Evolutionary conservation across 2,888 invertebrate genomes (phyloP), one percentile per base, ranked within the genome.

Genomic region (Meteorus colon): DNA sequence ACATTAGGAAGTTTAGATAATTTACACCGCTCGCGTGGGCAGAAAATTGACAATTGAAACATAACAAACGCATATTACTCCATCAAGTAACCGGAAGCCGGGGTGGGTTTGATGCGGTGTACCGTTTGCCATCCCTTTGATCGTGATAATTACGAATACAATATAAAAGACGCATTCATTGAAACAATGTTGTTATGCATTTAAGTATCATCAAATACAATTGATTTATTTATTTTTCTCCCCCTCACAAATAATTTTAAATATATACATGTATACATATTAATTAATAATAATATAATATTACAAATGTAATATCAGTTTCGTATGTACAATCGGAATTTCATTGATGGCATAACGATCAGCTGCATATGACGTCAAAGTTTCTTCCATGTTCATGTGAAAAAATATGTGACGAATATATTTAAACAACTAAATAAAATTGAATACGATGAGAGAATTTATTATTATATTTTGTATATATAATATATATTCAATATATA

Each of bases 41-140:
- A 82, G 82, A 77, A 68, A 80, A 81, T 55, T 81, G 85, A 80
- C 85, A 88, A 87, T 88, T 87, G 86, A 84, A 88, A 87, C 85
- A 86, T 86, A 86, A 88, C 86, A 85, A 88, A 87, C 87, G 87
- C 88, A 86, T 81, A 86, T 88, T 87, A 86, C 86, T 88, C 83
- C 87, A 87, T 87, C 87, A 86, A 86, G 83, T 78, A 83, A 81
- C 86, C 87, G 86, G 86, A 86, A 84, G 82, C 83, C 84, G 83
- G 82, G 82, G 82, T 73, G 82, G 19, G 55, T 55, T 55, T 55
- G 55, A 55, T 82, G 80, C 76, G 80, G 81, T 81, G 79, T 78
- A 80, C 79, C 83, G 83, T 84, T 81, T 77, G 84, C 84, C 84
- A 83, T 78, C 76, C 63, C 73, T 73, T 74, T 62, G 66, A 71